Conservation (phyloP, 2,888 invertebrate species). For the Nomada goodeniana region DNA sequence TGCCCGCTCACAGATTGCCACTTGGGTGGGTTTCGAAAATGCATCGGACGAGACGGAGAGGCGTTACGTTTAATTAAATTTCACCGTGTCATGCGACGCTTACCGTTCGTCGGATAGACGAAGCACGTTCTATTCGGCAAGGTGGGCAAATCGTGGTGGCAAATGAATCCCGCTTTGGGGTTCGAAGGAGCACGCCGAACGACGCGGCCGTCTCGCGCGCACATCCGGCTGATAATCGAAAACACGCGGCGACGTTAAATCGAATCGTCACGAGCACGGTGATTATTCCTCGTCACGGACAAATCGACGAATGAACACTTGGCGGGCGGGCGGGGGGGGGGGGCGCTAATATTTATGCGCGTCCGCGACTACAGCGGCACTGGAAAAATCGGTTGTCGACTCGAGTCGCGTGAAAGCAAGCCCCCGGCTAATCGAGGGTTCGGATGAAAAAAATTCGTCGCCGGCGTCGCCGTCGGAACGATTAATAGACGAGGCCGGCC, state of each 20-base stretch:
- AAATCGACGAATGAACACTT: constrained; percentile 14
- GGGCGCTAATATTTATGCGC: constrained; percentile 1
- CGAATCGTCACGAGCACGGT: neutral
- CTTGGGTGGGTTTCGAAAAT: constrained; percentile 74
- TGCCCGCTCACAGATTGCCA: constrained; percentile 66
- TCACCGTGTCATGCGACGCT: constrained; percentile 49
- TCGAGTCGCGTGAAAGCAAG: neutral
- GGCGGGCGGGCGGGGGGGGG: neutral
- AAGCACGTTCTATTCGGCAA: constrained; percentile 39
- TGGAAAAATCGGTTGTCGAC: constrained; percentile 1
- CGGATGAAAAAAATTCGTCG: constrained; percentile 11
- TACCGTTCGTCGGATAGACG: constrained; percentile 20
- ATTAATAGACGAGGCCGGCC: constrained; percentile 43
- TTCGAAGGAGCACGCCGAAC: neutral
- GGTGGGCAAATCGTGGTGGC: constrained; percentile 30
- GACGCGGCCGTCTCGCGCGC: neutral
- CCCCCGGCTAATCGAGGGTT: neutral
- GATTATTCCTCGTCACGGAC: constrained; percentile 7
- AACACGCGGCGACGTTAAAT: neutral
- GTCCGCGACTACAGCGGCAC: constrained; percentile 1
- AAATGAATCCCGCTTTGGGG: constrained; percentile 24
- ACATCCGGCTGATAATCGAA: constrained; percentile 9
- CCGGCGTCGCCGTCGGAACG: neutral
- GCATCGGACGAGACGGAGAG: constrained; percentile 55
- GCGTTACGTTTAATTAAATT: constrained; percentile 66